These are phyloP conservation scores for Schizopygopsis pylzovi DNA, from an alignment of 2,797 vertebrate species.

Conservation along the genomic window DNA sequence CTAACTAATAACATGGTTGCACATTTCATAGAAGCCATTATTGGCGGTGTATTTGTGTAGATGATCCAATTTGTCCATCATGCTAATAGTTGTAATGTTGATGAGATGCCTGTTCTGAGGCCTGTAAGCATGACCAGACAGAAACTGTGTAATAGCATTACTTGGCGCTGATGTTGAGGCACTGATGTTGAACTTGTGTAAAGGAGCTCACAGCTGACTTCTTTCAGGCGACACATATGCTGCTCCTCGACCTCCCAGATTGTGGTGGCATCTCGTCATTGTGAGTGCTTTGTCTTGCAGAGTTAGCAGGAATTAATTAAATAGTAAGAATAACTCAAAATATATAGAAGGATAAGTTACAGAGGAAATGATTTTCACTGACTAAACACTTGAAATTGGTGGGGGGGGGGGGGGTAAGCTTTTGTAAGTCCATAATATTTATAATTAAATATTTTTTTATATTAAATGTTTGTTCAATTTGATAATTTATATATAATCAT, in stretches of 20 bases:
- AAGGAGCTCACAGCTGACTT: conserved; percentile 20
- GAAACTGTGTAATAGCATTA: background rate
- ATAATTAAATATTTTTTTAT: too few relatives aligned
- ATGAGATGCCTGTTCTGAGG: background rate
- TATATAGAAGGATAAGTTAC: background rate
- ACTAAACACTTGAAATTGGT: background rate
- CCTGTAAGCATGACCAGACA: too few relatives aligned
- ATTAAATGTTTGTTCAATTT: too few relatives aligned
- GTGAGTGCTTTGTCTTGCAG: background rate
- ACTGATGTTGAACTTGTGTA: background rate
- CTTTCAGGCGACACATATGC: conserved; percentile 11
- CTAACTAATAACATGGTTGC: background rate
- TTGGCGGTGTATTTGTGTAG: conserved; percentile 4
- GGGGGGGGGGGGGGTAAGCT: too few relatives aligned
- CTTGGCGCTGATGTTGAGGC: background rate
- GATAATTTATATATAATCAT: too few relatives aligned
- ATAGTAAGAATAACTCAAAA: background rate
- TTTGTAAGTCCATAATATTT: too few relatives aligned
- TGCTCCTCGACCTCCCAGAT: background rate
- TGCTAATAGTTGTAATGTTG: background rate
- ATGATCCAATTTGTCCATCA: background rate
- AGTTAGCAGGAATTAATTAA: background rate
- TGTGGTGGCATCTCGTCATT: background rate
- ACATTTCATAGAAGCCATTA: background rate
- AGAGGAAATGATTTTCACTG: background rate